These are phyloP conservation scores for Morus bassanus DNA, from an alignment of 2,797 vertebrate species.

Conservation along the genomic window DNA sequence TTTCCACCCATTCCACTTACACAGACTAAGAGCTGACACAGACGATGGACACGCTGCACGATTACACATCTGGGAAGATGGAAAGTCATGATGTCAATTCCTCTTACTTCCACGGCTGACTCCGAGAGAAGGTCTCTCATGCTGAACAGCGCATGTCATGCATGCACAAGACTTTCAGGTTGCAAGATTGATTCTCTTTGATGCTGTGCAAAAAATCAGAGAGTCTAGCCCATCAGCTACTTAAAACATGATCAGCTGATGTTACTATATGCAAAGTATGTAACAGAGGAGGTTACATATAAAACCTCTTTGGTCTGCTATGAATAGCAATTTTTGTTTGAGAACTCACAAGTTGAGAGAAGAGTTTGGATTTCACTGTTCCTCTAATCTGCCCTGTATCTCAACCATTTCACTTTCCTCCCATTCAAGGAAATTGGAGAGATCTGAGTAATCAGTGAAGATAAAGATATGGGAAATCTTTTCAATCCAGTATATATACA, in stretches of 20 bases:
- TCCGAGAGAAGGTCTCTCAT: not conserved
- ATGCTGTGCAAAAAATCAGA: not conserved
- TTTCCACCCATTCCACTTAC: not conserved
- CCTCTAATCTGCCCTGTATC: not conserved
- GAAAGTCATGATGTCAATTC: not conserved
- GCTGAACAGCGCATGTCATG: rapidly evolving
- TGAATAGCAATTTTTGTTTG: not conserved
- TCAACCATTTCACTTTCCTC: not conserved
- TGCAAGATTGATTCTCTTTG: not conserved
- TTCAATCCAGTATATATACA: not conserved
- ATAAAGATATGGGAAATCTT: not conserved
- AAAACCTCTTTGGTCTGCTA: not conserved
- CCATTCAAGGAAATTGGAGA: not conserved
- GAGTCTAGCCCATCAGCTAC: not conserved
- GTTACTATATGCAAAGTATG: not conserved
- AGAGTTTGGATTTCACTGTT: not conserved
- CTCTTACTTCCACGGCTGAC: not conserved
- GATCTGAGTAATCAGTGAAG: not conserved
- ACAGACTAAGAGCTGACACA: rapidly evolving
- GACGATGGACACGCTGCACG: rapidly evolving
- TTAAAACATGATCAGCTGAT: not conserved
- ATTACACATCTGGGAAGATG: not conserved
- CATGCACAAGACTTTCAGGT: not conserved
- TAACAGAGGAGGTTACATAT: not conserved
- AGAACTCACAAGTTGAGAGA: not conserved